phyloP scores from a whole-genome alignment of 1,140 invertebrate species.

The Hermetia illucens region DNA sequence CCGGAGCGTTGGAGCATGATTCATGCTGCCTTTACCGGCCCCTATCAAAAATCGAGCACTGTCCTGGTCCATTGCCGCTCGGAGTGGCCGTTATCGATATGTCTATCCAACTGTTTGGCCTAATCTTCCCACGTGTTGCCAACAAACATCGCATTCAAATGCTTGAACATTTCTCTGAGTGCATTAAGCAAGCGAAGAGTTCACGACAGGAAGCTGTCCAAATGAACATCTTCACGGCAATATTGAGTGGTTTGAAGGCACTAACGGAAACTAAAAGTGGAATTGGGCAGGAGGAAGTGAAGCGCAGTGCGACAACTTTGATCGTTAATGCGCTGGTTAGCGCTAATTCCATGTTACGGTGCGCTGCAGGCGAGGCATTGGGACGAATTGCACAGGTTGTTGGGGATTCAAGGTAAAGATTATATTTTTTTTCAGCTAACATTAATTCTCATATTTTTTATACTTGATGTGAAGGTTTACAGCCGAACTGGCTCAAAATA shows the following conservation, averaged over 20 bases:
- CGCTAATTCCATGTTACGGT: slow-evolving; percentile 71
- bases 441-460: too few species aligned
- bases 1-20: slow-evolving; percentile 91
- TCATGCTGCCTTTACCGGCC: slow-evolving; percentile 75
- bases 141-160: slow-evolving; percentile 94
- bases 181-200: slow-evolving; percentile 84
- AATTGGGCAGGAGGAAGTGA: slow-evolving; percentile 80
- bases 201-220: slow-evolving; percentile 87
- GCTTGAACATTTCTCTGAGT: slow-evolving; percentile 91
- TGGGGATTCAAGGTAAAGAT: slow-evolving; percentile 58
- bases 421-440: too few species aligned
- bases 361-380: slow-evolving; percentile 75
- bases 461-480: too few species aligned
- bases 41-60: slow-evolving; percentile 32
- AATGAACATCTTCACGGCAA: slow-evolving; percentile 91
- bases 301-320: slow-evolving; percentile 67
- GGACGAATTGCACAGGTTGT: slow-evolving; percentile 82
- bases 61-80: slow-evolving; percentile 70
- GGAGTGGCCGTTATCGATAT: slow-evolving; percentile 96
- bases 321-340: slow-evolving; percentile 71
- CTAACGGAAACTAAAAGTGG: slow-evolving; percentile 75
- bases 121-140: slow-evolving; percentile 84
- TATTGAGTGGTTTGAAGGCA: slow-evolving; percentile 78
- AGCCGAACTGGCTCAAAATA: slow-evolving; percentile 77
- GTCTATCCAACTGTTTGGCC: slow-evolving; percentile 83